Evolutionary conservation across 2,113 vertebrate species (phyloP).

Genomic region (Rhea pennata): DNA sequence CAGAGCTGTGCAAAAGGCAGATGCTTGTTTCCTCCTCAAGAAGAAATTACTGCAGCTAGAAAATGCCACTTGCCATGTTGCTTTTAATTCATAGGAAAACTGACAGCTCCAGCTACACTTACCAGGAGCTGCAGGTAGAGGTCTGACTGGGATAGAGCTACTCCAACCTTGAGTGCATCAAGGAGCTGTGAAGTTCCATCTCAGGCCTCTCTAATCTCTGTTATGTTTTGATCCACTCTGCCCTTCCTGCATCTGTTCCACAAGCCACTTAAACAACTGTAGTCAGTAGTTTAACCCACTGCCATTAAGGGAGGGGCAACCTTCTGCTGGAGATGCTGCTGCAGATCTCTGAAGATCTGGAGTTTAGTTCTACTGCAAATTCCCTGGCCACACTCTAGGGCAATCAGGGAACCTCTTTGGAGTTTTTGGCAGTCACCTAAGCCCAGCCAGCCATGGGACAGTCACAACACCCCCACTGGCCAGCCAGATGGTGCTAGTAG

Average conservation of each 20-base stretch:
- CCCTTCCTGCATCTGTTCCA: background rate
- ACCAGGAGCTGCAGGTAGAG: background rate
- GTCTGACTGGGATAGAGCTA: background rate
- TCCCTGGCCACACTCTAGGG: background rate
- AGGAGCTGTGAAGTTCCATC: background rate
- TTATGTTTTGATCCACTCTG: background rate
- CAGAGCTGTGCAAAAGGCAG: constrained; percentile 1
- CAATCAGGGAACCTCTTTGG: background rate
- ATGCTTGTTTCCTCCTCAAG: background rate
- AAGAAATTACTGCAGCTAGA: constrained; percentile 4
- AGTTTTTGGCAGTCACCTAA: background rate
- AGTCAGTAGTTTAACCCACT: background rate
- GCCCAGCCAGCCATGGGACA: background rate
- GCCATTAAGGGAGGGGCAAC: background rate
- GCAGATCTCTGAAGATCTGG: background rate
- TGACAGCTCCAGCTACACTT: background rate
- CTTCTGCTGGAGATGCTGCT: background rate
- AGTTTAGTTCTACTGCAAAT: background rate
- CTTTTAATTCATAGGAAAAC: constrained; percentile 49
- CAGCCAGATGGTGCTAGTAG: background rate
- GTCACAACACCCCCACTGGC: background rate
- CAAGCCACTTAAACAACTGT: background rate
- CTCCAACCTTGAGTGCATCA: background rate
- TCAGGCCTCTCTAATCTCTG: background rate
- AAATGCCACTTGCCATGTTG: constrained; percentile 10